Conservation (phyloP, 2,888 invertebrate species). For the Drosophila vallismaia region DNA sequence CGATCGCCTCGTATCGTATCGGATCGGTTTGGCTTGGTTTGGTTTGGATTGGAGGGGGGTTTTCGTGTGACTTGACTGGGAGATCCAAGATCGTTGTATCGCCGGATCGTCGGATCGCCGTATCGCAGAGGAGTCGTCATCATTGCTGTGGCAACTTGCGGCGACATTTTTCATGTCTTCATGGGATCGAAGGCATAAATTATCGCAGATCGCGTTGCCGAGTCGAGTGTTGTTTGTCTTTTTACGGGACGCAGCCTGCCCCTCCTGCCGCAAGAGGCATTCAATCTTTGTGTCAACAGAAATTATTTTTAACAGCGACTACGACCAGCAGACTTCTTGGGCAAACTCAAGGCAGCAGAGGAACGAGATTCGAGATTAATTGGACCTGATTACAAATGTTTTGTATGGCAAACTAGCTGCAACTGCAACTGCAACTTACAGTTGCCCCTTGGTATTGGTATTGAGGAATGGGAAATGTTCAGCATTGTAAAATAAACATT, state of each 20-base stretch:
- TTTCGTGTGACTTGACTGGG: conserved; percentile 10
- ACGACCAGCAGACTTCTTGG: conserved; percentile 43
- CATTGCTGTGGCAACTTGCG: conserved; percentile 73
- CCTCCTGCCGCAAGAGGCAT: conserved; percentile 46
- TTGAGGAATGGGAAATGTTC: conserved; percentile 14
- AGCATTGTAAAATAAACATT: conserved; percentile 73
- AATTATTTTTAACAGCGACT: conserved; percentile 78
- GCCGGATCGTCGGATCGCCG: conserved; percentile 2
- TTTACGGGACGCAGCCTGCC: conserved; percentile 21
- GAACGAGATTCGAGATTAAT: conserved; percentile 62
- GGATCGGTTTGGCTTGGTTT: conserved; percentile 36
- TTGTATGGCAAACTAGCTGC: conserved; percentile 58
- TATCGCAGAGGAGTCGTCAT: conserved; percentile 59
- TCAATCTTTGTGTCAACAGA: conserved; percentile 80
- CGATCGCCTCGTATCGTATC: conserved; percentile 57
- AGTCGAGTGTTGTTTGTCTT: conserved; percentile 30
- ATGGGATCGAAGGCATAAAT: conserved; percentile 80
- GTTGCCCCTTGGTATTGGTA: conserved; percentile 10
- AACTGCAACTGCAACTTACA: conserved; percentile 20
- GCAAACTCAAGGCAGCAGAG: conserved; percentile 30
- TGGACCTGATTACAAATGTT: conserved; percentile 76
- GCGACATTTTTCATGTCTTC: conserved; percentile 78
- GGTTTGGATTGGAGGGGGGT: conserved; percentile 12
- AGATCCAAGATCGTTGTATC: conserved; percentile 20
- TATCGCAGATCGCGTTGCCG: conserved; percentile 64